Conservation (phyloP, 2,797 vertebrate species). For the Sciurus carolinensis region DNA sequence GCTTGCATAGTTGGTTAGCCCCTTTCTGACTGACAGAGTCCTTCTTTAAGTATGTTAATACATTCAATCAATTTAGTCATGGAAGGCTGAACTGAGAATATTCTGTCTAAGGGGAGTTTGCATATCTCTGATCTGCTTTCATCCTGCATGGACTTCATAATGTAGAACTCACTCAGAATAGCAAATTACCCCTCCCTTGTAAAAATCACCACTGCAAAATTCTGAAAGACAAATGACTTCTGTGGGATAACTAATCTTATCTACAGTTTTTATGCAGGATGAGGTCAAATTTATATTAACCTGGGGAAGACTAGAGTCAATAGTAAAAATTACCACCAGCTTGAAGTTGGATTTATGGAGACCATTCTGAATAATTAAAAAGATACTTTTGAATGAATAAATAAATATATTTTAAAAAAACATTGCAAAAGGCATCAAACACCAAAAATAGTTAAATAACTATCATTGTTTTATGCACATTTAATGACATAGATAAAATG, state of each 20-base stretch:
- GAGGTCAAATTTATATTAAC: not conserved
- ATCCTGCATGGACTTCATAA: conserved; percentile 20
- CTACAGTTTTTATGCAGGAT: not conserved
- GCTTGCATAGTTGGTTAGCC: not conserved
- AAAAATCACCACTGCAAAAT: not conserved
- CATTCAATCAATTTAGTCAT: conserved; percentile 42
- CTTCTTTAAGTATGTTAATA: conserved; percentile 63
- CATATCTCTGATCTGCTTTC: conserved; percentile 46
- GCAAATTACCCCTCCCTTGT: not conserved
- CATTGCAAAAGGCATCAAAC: not conserved
- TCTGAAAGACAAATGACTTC: not conserved
- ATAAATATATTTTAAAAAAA: conserved; percentile 14
- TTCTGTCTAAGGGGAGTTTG: conserved; percentile 40
- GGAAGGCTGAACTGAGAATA: conserved; percentile 55
- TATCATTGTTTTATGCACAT: not conserved
- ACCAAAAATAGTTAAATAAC: conserved; percentile 10
- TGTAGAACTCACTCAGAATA: not conserved
- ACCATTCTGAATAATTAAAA: conserved; percentile 47
- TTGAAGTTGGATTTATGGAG: not conserved
- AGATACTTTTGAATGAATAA: conserved; percentile 34
- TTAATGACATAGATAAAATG: conserved; percentile 25
- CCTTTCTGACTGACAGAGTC: conserved; percentile 20
- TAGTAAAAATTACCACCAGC: not conserved
- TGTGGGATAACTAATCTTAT: not conserved
- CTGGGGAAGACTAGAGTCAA: not conserved